Evolutionary conservation across 2,888 invertebrate species (phyloP), one percentile per base, ranked within the genome.

Genomic region (Bedellia somnulentella): DNA sequence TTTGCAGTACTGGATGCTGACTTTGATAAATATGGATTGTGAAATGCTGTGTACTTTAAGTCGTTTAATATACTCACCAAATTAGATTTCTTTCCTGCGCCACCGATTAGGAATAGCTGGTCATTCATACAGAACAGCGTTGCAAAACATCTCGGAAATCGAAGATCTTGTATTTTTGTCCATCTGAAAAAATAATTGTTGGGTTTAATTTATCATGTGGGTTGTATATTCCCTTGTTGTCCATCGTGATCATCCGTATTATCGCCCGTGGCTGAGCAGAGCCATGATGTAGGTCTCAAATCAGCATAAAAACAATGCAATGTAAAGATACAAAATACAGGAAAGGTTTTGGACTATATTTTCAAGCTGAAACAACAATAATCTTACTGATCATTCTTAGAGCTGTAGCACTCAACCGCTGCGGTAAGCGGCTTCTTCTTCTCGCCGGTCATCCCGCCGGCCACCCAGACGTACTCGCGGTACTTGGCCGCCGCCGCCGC

Each of bases 381-480:
- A n/a, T 8, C 66, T 57, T 44, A 84, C 84, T 80, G 73, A 47
- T 84, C 78, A 34, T 67, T 78, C 38, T 64, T 70, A 1, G 80
- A 76, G 50, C 83, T 81, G 47, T 82, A 85, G 51, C 80, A 81
- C 52, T 85, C 85, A 2, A 85, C 82, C 30, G 71, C 71, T 41
- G 75, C 78, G 38, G 79, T 75, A 31, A 84, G 63, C 0, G 79
- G 77, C 14, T 68, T 67, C 33, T 75, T 75, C 47, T 75, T 76
- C 42, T 79, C 78, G 12, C 77, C 78, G 5, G 80, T 80, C 80
- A 86, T 81, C 22, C 87, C 87, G 23, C 87, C 87, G 8, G 83
- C 85, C 26, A 85, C 82, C 86, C 86, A 86, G 54, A 87, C 85
- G 43, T 80, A 77, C 41, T 82, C 80, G 15, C 80, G 66, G 52